Evolutionary conservation across 2,797 vertebrate genomes (phyloP).

Genomic region (Mareca penelope): DNA sequence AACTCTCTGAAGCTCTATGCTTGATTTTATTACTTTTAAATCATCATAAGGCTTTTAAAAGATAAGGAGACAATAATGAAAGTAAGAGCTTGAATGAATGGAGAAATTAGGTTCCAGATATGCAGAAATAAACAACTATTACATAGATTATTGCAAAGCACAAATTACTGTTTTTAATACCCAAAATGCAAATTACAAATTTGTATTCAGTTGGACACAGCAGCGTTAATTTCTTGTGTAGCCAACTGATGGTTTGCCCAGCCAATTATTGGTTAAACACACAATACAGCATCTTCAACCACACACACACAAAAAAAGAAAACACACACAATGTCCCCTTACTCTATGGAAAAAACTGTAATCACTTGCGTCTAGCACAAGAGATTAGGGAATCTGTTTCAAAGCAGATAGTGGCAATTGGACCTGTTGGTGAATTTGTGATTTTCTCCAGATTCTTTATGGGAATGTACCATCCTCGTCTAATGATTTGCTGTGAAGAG

Average conservation of each 20-base stretch:
- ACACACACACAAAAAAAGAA: not conserved
- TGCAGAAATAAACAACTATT: not conserved
- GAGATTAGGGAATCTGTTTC: not conserved
- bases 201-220: not conserved
- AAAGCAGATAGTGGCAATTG: not conserved
- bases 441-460: not conserved
- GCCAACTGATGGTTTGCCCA: not conserved
- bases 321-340: not conserved
- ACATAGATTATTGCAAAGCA: not conserved
- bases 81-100: not conserved
- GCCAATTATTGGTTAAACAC: not conserved
- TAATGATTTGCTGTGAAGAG: not conserved
- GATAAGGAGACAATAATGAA: not conserved
- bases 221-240: rapidly evolving
- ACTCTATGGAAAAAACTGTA: not conserved
- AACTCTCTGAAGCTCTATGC: not conserved
- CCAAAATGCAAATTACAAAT: not conserved
- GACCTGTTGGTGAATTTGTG: not conserved
- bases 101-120: not conserved
- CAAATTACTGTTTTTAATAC: not conserved
- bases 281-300: not conserved
- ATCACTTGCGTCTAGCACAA: not conserved
- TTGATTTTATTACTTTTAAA: not conserved
- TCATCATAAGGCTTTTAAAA: not conserved
- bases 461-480: not conserved